These are phyloP conservation scores for Solen grandis DNA, from an alignment of 1,140 invertebrate genomes.

Conservation along the genomic window DNA sequence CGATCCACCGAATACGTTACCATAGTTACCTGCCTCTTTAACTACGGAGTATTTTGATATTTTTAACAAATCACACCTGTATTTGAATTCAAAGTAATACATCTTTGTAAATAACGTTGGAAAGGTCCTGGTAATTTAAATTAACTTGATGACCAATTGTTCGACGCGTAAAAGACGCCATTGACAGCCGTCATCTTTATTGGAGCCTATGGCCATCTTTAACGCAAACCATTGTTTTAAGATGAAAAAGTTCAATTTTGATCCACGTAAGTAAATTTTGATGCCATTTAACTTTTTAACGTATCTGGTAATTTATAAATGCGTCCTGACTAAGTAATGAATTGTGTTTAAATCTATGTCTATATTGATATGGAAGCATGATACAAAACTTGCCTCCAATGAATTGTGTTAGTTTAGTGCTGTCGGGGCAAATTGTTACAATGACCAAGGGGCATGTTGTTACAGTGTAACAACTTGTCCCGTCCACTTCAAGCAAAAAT, in stretches of 20 bases:
- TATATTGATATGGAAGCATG: not conserved
- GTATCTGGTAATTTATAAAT: too few species aligned
- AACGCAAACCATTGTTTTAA: too few species aligned
- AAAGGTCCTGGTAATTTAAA: too few species aligned
- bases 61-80: too few species aligned
- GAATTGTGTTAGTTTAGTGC: not conserved
- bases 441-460: conserved; percentile 17
- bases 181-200: not conserved
- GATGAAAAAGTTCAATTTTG: conserved; percentile 7
- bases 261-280: conserved; percentile 21
- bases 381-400: not conserved
- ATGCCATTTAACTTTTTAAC: not conserved
- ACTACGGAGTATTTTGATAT: too few species aligned
- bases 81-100: too few species aligned
- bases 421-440: conserved; percentile 29
- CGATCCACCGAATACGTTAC: too few species aligned
- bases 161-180: not conserved
- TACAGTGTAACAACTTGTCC: conserved; percentile 16
- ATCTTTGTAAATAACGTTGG: too few species aligned
- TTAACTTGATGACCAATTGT: too few species aligned
- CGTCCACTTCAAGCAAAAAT: not conserved
- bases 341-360: too few species aligned
- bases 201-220: not conserved
- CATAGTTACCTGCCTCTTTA: too few species aligned
- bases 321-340: not conserved